phyloP scores from a whole-genome alignment of 2,797 vertebrate genomes.

The Sebastes elongatus region DNA sequence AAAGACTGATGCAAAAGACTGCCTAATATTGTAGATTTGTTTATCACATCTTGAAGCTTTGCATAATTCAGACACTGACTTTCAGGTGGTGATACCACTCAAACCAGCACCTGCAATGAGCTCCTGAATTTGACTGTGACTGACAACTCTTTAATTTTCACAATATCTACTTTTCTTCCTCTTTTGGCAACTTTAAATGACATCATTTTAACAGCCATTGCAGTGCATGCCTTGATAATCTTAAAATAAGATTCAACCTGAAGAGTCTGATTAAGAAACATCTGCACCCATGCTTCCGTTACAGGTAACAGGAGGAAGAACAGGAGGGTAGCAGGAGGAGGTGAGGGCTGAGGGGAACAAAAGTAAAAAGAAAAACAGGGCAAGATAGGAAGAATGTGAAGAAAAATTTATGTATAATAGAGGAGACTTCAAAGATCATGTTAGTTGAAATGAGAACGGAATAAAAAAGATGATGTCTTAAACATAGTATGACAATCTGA shows the following conservation, averaged over 20 bases:
- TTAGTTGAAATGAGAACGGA: neutral
- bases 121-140: neutral
- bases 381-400: neutral
- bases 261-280: neutral
- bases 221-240: neutral
- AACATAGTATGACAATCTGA: neutral
- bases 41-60: slow-evolving; percentile 6
- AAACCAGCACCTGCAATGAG: neutral
- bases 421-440: neutral
- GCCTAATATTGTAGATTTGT: neutral
- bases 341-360: neutral
- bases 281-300: neutral
- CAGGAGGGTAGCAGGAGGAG: neutral
- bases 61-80: slow-evolving; percentile 13
- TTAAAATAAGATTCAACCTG: neutral
- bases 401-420: neutral
- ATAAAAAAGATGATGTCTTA: neutral
- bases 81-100: neutral
- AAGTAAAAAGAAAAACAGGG: neutral
- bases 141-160: neutral
- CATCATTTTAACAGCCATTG: neutral
- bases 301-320: neutral
- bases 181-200: neutral
- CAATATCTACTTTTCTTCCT: neutral
- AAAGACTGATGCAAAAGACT: neutral